phyloP scores from a whole-genome alignment of 2,113 vertebrate species.

The Telmatochromis sp. region DNA sequence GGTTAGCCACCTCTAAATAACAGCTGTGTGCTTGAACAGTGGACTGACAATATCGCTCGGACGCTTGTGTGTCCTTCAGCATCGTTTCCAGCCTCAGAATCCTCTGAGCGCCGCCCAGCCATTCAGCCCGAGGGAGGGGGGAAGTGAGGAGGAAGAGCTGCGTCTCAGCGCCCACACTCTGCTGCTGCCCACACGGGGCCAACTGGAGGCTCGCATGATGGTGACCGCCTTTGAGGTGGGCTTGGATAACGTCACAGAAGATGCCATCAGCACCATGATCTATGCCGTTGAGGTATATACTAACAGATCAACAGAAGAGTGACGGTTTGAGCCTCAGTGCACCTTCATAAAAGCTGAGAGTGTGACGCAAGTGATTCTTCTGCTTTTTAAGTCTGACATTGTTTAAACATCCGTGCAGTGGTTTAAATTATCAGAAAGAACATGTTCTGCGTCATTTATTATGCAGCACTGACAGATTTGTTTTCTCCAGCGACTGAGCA shows the following conservation, averaged over 20 bases:
- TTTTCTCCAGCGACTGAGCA: not conserved
- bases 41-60: not conserved
- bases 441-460: not conserved
- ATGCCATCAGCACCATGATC: conserved; percentile 81
- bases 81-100: conserved; percentile 96
- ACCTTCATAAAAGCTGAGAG: not conserved
- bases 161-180: conserved; percentile 92
- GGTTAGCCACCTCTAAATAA: not conserved
- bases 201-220: conserved; percentile 95
- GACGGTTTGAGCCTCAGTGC: not conserved
- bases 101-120: conserved; percentile 86
- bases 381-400: not conserved
- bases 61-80: conserved; percentile 62
- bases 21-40: not conserved
- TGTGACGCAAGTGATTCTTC: not conserved
- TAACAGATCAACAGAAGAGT: not conserved
- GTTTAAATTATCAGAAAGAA: not conserved
- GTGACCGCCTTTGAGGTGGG: conserved; percentile 92
- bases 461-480: not conserved
- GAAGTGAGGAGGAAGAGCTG: conserved; percentile 85
- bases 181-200: conserved; percentile 87
- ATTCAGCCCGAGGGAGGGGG: conserved; percentile 83
- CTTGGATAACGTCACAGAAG: conserved; percentile 90
- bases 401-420: not conserved
- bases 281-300: conserved; percentile 85